These are phyloP conservation scores for Pammene fasciana DNA, from an alignment of 2,888 invertebrate genomes.

Conservation along the genomic window DNA sequence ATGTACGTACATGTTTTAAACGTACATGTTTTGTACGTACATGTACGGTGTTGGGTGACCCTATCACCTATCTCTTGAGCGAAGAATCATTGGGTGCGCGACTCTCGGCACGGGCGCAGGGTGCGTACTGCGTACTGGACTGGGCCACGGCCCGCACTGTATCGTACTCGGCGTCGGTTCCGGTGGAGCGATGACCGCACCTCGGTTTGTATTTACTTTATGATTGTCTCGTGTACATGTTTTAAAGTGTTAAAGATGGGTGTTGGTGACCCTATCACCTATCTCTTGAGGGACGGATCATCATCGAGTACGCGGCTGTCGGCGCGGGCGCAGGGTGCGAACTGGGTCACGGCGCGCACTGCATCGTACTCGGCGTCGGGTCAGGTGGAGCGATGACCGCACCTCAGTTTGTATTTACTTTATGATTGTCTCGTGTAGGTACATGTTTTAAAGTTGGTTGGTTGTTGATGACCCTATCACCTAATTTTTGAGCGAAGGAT, in stretches of 20 bases:
- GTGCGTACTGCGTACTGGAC: constrained; percentile 7
- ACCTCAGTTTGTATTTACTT: neutral
- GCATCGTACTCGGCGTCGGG: constrained; percentile 21
- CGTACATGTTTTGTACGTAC: too few species aligned
- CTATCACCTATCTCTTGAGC: constrained; percentile 45
- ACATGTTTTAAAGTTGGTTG: neutral
- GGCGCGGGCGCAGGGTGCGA: constrained; percentile 26
- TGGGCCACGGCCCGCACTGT: constrained; percentile 30
- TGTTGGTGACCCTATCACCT: constrained; percentile 41
- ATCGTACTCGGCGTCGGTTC: constrained; percentile 18
- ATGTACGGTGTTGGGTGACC: constrained; percentile 36
- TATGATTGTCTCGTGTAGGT: neutral
- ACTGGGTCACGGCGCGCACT: constrained; percentile 29
- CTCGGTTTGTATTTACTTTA: neutral
- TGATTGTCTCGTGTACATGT: too few species aligned
- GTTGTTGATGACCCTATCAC: constrained; percentile 40
- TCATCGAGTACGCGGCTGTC: constrained; percentile 50
- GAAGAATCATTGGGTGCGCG: constrained; percentile 54
- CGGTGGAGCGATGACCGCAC: neutral
- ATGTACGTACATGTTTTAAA: too few species aligned
- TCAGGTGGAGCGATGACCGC: constrained; percentile 1
- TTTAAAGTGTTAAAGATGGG: neutral
- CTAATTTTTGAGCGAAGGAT: constrained; percentile 49
- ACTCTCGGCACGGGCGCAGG: constrained; percentile 16
- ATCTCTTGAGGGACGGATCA: constrained; percentile 49